Percentiles rank a stretch among this genome's conserved stretches.
These are phyloP conservation scores for Hydrochoerus hydrochaeris DNA, from an alignment of 2,113 vertebrate species.

Conservation along the genomic window DNA sequence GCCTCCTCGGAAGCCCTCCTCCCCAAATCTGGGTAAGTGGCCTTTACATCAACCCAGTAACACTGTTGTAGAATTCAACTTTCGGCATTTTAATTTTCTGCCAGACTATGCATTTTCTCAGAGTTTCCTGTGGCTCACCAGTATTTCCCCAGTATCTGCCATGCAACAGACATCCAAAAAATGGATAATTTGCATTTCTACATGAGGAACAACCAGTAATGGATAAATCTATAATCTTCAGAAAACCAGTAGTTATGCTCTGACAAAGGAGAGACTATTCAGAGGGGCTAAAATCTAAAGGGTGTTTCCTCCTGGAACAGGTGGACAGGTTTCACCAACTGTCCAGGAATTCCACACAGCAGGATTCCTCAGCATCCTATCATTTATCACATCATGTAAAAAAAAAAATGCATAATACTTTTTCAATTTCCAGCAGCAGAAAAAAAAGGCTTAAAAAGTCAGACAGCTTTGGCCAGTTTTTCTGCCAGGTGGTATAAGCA, in stretches of 20 bases:
- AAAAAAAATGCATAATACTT: neutral
- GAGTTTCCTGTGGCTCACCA: neutral
- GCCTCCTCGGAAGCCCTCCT: no score
- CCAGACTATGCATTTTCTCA: neutral
- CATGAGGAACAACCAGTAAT: neutral
- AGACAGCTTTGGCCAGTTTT: neutral
- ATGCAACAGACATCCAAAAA: neutral
- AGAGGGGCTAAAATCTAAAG: neutral
- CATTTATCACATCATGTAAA: neutral
- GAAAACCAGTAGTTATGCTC: neutral
- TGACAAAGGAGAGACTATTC: neutral
- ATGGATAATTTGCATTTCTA: neutral
- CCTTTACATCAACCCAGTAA: neutral
- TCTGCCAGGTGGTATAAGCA: fast-evolving
- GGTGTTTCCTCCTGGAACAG: neutral
- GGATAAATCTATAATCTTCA: neutral
- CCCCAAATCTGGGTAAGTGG: neutral
- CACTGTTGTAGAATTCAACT: neutral
- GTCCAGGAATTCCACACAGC: no score
- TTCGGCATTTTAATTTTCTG: neutral
- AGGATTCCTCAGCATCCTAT: neutral
- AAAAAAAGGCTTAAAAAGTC: neutral
- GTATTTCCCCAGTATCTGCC: neutral
- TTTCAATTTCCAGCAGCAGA: neutral
- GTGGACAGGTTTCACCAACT: neutral